Percentiles rank a stretch among this genome's conserved stretches.
Conservation (phyloP, 2,113 vertebrate genomes). For the Cyrtonyx montezumae region DNA sequence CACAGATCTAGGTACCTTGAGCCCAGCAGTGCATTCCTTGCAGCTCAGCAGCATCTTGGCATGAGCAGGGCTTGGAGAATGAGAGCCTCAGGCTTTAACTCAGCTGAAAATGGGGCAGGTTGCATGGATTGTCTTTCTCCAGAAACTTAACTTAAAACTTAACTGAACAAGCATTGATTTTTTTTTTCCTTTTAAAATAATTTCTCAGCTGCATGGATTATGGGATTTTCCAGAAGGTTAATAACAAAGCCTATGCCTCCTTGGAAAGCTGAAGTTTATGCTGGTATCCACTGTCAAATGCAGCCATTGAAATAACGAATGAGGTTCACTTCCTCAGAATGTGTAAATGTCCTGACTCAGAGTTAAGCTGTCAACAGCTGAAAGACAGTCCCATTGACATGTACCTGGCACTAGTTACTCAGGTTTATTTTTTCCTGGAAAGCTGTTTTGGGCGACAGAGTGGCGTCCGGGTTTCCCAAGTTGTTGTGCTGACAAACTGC, state of each 20-base stretch:
- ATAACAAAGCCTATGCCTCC: not conserved
- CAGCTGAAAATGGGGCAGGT: not conserved
- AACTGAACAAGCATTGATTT: not conserved
- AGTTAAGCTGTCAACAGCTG: slow-evolving; percentile 78
- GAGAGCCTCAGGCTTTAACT: not conserved
- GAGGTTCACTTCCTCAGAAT: slow-evolving; percentile 52
- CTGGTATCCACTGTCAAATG: slow-evolving; percentile 5
- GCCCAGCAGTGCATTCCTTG: not conserved
- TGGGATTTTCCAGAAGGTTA: not conserved
- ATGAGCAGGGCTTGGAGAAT: fast-evolving
- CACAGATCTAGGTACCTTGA: not conserved
- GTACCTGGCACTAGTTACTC: slow-evolving; percentile 77
- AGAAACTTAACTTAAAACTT: not conserved
- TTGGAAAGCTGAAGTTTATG: not conserved
- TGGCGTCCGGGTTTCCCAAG: slow-evolving; percentile 83
- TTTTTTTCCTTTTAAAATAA: not conserved
- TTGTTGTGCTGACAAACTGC: slow-evolving; percentile 89
- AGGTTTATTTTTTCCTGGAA: slow-evolving; percentile 80
- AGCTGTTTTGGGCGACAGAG: slow-evolving; percentile 82
- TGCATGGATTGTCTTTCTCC: not conserved
- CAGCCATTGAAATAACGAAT: slow-evolving; percentile 35
- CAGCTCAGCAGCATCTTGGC: fast-evolving
- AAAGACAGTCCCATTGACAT: slow-evolving; percentile 75
- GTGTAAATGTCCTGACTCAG: slow-evolving; percentile 62
- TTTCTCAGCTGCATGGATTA: not conserved